phyloP scores from a whole-genome alignment of 2,113 vertebrate species.

The Tenrec ecaudatus region DNA sequence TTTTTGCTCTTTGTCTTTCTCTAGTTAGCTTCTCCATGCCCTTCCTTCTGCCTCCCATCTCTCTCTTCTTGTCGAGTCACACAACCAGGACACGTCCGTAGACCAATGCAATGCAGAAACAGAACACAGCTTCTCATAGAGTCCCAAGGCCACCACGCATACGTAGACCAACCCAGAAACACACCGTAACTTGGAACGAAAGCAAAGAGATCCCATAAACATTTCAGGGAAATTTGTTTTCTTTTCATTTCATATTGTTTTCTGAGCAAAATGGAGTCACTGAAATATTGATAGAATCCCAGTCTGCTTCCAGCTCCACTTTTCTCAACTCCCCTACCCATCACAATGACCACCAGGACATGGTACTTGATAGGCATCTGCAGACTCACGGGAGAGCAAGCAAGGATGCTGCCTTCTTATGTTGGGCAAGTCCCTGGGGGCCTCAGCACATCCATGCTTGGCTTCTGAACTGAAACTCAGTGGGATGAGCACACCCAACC shows the following conservation, averaged over 20 bases:
- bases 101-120: background rate
- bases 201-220: background rate
- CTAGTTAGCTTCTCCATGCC: background rate
- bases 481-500: background rate
- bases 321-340: background rate
- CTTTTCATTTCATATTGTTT: background rate
- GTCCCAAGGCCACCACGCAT: accelerated
- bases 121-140: no score
- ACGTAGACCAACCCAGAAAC: background rate
- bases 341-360: background rate
- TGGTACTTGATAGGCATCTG: background rate
- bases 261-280: background rate
- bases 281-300: background rate
- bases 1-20: background rate
- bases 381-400: background rate
- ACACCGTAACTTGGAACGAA: no score
- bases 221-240: background rate
- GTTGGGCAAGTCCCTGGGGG: background rate
- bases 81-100: accelerated
- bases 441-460: background rate
- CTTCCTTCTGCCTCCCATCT: background rate
- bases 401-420: accelerated
- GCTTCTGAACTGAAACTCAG: background rate
- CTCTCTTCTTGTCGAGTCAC: background rate
- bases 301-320: background rate